These are phyloP conservation scores for Scomberomorus guttatus DNA, from an alignment of 2,797 vertebrate species.

Conservation along the genomic window DNA sequence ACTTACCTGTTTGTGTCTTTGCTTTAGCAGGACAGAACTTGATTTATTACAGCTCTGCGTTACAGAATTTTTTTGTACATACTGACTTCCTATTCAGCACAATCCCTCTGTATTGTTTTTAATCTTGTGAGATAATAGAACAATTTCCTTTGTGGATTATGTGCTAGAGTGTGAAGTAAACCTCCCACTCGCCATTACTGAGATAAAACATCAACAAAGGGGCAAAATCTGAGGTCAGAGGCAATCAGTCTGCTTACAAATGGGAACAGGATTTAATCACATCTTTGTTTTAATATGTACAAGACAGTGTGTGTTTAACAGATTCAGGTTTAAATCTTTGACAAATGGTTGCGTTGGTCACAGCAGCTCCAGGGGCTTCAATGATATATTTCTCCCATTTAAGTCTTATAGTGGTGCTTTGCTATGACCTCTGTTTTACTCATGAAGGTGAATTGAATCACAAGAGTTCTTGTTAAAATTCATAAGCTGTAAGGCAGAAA, in stretches of 20 bases:
- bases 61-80: slow-evolving; percentile 5
- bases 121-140: slow-evolving; percentile 10
- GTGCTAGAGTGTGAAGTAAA: slow-evolving; percentile 23
- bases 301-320: slow-evolving; percentile 36
- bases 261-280: slow-evolving; percentile 55
- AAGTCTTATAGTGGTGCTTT: slow-evolving; percentile 29
- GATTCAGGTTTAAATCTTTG: slow-evolving; percentile 43
- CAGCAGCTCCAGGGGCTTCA: slow-evolving; percentile 7
- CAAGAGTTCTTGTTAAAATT: slow-evolving; percentile 34
- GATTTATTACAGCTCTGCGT: slow-evolving; percentile 3
- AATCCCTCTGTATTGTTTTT: neutral
- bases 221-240: slow-evolving; percentile 35
- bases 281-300: slow-evolving; percentile 43
- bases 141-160: neutral
- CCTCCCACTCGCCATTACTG: slow-evolving; percentile 26
- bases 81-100: slow-evolving; percentile 3
- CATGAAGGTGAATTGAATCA: slow-evolving; percentile 64
- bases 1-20: slow-evolving; percentile 1
- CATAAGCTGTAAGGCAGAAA: slow-evolving; percentile 21
- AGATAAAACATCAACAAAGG: slow-evolving; percentile 32
- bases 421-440: slow-evolving; percentile 43
- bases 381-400: slow-evolving; percentile 54
- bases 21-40: neutral
- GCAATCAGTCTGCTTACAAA: slow-evolving; percentile 44
- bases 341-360: slow-evolving; percentile 44